These are phyloP conservation scores for Diplosoma virens DNA, from an alignment of 23 tunicate genomes.

Conservation along the genomic window DNA sequence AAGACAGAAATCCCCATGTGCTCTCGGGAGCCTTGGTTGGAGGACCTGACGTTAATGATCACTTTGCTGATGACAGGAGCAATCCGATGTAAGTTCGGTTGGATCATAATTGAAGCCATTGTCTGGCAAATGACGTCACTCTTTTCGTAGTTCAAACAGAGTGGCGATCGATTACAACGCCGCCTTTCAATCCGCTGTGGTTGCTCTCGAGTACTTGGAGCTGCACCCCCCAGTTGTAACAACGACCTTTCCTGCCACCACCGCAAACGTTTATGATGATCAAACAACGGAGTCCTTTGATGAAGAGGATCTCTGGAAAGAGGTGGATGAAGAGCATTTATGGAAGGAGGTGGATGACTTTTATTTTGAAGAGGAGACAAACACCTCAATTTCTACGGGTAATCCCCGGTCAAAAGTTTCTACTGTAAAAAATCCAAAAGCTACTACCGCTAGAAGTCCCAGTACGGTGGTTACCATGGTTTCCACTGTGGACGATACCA, in stretches of 20 bases:
- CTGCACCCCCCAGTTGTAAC: constrained; percentile 67
- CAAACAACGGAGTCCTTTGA: background rate
- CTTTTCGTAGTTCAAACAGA: constrained; percentile 34
- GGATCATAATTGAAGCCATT: no score
- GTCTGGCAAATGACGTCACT: background rate
- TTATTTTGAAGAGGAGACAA: no score
- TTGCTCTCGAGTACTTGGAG: constrained; percentile 60
- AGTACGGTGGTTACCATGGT: background rate
- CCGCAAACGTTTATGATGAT: background rate
- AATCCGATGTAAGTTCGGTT: constrained; percentile 30
- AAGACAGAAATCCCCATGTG: constrained; percentile 51
- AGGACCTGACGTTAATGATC: constrained; percentile 75
- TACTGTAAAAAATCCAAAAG: background rate
- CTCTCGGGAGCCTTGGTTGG: constrained; percentile 82
- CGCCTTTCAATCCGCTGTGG: constrained; percentile 84
- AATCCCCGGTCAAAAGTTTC: no score
- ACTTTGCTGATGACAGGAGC: constrained; percentile 55
- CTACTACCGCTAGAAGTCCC: background rate
- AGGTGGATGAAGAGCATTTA: background rate
- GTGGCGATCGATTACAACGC: constrained; percentile 94
- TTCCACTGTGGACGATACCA: background rate
- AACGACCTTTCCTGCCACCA: constrained; percentile 39
- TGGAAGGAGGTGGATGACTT: no score
- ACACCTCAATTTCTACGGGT: no score
- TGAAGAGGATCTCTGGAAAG: background rate